Conservation (phyloP, 2,888 invertebrate species). For the Drosophila koepferae region DNA sequence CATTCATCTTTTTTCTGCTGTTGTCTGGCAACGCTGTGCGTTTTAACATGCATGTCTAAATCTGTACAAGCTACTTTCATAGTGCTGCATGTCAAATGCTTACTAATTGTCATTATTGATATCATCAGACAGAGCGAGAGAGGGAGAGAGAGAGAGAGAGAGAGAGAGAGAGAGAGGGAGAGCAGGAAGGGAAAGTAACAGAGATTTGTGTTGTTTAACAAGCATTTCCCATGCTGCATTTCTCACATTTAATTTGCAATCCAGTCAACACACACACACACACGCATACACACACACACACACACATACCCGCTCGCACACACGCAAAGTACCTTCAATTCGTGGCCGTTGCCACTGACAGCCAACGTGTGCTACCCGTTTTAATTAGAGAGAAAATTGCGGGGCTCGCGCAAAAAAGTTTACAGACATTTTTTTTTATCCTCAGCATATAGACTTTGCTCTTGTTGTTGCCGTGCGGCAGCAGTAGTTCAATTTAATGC, state of each 20-base stretch:
- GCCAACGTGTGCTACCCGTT: constrained; percentile 47
- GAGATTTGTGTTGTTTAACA: constrained; percentile 16
- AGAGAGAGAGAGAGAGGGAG: neutral
- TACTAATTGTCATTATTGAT: constrained; percentile 30
- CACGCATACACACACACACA: neutral
- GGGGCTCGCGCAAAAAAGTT: constrained; percentile 58
- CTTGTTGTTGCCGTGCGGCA: constrained; percentile 39
- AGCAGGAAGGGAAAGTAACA: neutral
- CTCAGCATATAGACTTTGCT: constrained; percentile 2
- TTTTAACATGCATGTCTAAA: constrained; percentile 39
- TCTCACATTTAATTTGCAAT: constrained; percentile 49
- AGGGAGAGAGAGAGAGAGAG: no score
- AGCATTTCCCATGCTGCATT: constrained; percentile 23
- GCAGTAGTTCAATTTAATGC: constrained; percentile 65
- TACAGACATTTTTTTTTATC: constrained; percentile 46
- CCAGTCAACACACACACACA: neutral
- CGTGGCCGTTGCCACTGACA: constrained; percentile 26
- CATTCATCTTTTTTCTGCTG: neutral
- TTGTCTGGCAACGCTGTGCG: constrained; percentile 27
- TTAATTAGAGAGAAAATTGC: constrained; percentile 58
- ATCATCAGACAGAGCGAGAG: neutral
- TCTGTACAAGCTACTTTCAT: constrained; percentile 16
- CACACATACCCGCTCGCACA: neutral
- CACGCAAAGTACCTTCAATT: neutral
- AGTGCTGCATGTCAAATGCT: constrained; percentile 16